phyloP scores from a whole-genome alignment of 2,888 invertebrate species.

The Lobophora halterata region DNA sequence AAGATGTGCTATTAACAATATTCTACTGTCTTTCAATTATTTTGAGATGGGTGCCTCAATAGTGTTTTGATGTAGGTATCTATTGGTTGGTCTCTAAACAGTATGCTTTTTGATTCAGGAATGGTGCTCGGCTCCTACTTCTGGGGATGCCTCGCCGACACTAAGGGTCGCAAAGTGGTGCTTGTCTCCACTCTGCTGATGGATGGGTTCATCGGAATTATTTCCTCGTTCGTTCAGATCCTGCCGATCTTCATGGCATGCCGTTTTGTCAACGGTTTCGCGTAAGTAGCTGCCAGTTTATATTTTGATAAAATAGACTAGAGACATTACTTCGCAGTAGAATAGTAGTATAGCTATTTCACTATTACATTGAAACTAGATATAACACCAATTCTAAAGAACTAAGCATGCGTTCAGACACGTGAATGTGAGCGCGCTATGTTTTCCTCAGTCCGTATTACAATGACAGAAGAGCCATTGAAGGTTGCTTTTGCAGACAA shows the following conservation, averaged over 20 bases:
- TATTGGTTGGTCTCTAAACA: no score
- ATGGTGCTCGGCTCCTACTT: constrained; percentile 92
- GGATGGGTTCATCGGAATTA: constrained; percentile 86
- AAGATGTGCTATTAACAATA: no score
- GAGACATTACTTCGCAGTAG: background rate
- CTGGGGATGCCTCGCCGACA: constrained; percentile 92
- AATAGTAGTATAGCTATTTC: constrained; percentile 12
- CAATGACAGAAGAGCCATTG: constrained; percentile 27
- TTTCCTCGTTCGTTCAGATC: constrained; percentile 87
- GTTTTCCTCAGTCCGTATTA: constrained; percentile 25
- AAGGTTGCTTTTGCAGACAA: constrained; percentile 33
- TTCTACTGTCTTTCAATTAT: no score
- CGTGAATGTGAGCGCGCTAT: constrained; percentile 39
- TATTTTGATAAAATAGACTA: background rate
- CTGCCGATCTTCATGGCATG: constrained; percentile 86
- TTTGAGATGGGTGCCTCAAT: no score
- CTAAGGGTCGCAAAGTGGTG: constrained; percentile 88
- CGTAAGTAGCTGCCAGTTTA: constrained; percentile 78
- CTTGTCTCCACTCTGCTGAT: constrained; percentile 86
- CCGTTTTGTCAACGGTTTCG: constrained; percentile 89
- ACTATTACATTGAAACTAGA: constrained; percentile 15
- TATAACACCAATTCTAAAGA: constrained; percentile 23
- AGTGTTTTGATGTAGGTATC: no score
- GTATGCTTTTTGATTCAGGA: constrained; percentile 64
- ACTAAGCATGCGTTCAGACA: constrained; percentile 33